These are phyloP conservation scores for Chironomus striatipennis DNA, from an alignment of 1,140 invertebrate species.

Conservation along the genomic window DNA sequence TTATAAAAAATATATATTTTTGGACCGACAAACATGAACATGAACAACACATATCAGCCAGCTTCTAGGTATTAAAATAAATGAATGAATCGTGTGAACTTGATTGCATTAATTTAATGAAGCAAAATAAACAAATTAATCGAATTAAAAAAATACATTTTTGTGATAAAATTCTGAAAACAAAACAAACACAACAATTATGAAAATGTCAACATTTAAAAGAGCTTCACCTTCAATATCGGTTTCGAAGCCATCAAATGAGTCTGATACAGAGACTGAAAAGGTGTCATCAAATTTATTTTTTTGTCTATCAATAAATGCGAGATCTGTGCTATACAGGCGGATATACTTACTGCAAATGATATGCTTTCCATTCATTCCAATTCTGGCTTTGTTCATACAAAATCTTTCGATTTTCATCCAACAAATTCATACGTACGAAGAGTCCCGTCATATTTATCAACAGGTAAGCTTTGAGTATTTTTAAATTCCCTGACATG, in stretches of 20 bases:
- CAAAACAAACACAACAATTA: not conserved
- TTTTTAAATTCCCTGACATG: not conserved
- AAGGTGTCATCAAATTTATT: not conserved
- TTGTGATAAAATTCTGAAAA: too few relatives aligned
- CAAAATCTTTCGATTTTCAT: constrained; percentile 42
- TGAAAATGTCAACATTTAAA: not conserved
- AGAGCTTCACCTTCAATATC: not conserved
- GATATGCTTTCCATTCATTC: constrained; percentile 65
- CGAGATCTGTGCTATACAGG: not conserved
- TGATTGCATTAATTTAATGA: too few relatives aligned
- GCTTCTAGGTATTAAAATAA: too few relatives aligned
- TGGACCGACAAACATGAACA: too few relatives aligned
- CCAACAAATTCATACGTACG: not conserved
- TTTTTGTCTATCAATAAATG: not conserved
- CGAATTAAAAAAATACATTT: too few relatives aligned
- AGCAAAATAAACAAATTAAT: too few relatives aligned
- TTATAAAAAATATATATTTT: too few relatives aligned
- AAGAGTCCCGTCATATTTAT: not conserved
- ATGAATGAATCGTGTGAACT: too few relatives aligned
- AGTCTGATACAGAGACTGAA: not conserved
- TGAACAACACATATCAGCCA: too few relatives aligned
- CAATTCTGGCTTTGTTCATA: constrained; percentile 63
- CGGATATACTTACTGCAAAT: constrained; percentile 33
- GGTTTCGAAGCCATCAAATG: not conserved
- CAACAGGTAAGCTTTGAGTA: not conserved